phyloP scores from a whole-genome alignment of 2,113 vertebrate species.

The Jacana jacana region DNA sequence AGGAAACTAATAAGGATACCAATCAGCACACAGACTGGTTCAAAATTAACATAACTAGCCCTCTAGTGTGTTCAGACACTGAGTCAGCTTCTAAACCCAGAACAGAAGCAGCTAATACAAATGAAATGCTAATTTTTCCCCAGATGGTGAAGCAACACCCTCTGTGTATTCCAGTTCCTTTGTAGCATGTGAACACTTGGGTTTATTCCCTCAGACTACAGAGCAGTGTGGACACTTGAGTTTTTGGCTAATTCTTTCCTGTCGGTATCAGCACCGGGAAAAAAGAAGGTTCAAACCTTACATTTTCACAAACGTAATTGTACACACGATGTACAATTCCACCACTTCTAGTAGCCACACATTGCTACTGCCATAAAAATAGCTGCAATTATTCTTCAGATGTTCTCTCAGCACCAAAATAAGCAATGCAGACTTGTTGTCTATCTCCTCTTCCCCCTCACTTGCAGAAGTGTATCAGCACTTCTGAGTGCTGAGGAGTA shows the following conservation, averaged over 20 bases:
- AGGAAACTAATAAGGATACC: slow-evolving; percentile 27
- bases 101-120: slow-evolving; percentile 73
- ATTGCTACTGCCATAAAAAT: background rate
- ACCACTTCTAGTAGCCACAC: background rate
- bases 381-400: slow-evolving; percentile 1
- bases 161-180: slow-evolving; percentile 52
- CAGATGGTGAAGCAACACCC: slow-evolving; percentile 63
- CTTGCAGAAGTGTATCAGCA: slow-evolving; percentile 1
- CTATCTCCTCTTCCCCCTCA: background rate
- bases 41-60: slow-evolving; percentile 51
- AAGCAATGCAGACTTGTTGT: background rate
- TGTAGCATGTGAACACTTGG: slow-evolving; percentile 53
- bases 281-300: background rate
- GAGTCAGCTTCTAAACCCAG: slow-evolving; percentile 69
- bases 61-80: slow-evolving; percentile 52
- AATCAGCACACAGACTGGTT: slow-evolving; percentile 10
- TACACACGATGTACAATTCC: background rate
- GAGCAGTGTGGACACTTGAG: background rate
- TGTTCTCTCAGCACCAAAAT: slow-evolving; percentile 30
- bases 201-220: slow-evolving; percentile 8
- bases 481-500: background rate
- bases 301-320: background rate
- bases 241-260: background rate
- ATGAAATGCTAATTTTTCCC: slow-evolving; percentile 70
- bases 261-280: background rate